Percentiles rank a stretch among this genome's conserved stretches.
Evolutionary conservation across 2,113 vertebrate species (phyloP).

Genomic region (Thermophis baileyi): DNA sequence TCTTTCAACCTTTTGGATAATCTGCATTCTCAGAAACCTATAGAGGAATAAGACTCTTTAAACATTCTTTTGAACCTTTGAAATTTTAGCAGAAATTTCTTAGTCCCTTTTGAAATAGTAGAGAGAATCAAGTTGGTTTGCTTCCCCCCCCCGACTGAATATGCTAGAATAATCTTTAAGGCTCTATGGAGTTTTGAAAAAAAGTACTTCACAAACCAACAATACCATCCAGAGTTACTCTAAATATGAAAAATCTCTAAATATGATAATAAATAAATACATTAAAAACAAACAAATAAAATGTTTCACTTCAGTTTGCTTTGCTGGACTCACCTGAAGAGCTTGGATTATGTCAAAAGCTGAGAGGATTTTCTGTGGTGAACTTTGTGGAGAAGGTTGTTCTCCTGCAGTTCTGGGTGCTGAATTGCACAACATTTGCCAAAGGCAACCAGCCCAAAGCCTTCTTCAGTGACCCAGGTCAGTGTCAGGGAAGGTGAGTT

Average conservation of each 20-base stretch:
- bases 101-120: background rate
- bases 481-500: background rate
- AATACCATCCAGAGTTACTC: background rate
- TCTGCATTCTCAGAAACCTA: background rate
- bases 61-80: background rate
- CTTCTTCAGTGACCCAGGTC: background rate
- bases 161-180: background rate
- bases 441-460: background rate
- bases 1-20: background rate
- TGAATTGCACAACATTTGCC: background rate
- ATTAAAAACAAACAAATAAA: background rate
- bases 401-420: background rate
- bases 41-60: background rate
- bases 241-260: background rate
- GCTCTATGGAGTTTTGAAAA: background rate
- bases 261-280: background rate
- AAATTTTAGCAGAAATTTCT: background rate
- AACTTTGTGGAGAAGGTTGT: background rate
- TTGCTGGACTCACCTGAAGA: background rate
- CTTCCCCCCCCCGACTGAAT: background rate
- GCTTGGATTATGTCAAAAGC: background rate
- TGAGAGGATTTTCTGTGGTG: background rate
- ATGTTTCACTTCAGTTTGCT: background rate
- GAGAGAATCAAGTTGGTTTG: background rate
- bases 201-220: background rate